These are phyloP conservation scores for Papilio xuthus DNA, from an alignment of 1,140 invertebrate species.

Conservation along the genomic window DNA sequence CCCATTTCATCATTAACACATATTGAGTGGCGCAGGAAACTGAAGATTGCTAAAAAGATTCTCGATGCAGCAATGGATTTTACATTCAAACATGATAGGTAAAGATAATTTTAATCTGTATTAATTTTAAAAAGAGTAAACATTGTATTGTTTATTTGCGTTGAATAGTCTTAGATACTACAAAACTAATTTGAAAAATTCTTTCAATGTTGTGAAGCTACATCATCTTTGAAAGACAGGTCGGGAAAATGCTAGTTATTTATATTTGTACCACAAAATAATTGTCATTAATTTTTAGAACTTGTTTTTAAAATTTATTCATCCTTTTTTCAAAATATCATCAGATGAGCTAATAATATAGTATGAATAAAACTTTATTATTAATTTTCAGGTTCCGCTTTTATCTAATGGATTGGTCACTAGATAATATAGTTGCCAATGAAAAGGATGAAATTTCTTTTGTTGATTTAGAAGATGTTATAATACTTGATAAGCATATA, in stretches of 20 bases:
- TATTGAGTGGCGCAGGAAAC: slow-evolving; percentile 61
- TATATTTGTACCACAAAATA: too few relatives aligned
- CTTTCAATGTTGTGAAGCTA: too few relatives aligned
- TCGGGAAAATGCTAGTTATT: too few relatives aligned
- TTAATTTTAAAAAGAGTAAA: background rate
- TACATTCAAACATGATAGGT: slow-evolving; percentile 77
- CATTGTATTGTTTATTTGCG: too few relatives aligned
- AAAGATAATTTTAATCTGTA: slow-evolving; percentile 3
- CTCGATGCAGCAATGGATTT: slow-evolving; percentile 74
- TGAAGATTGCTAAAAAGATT: slow-evolving; percentile 68
- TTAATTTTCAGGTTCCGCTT: slow-evolving; percentile 66
- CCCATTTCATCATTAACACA: slow-evolving; percentile 59
- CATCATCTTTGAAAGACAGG: too few relatives aligned
- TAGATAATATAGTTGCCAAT: slow-evolving; percentile 76
- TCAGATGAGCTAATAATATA: background rate
- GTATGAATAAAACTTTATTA: background rate
- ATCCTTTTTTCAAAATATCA: too few relatives aligned
- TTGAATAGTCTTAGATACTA: too few relatives aligned
- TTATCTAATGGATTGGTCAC: slow-evolving; percentile 77
- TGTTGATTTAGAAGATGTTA: slow-evolving; percentile 73
- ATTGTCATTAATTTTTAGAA: too few relatives aligned
- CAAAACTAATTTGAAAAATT: too few relatives aligned
- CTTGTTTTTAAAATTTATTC: too few relatives aligned
- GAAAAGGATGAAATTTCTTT: slow-evolving; percentile 71
- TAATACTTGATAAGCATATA: slow-evolving; percentile 73